Conservation (phyloP, 2,888 invertebrate genomes). For the Pyrochroa serraticornis region DNA sequence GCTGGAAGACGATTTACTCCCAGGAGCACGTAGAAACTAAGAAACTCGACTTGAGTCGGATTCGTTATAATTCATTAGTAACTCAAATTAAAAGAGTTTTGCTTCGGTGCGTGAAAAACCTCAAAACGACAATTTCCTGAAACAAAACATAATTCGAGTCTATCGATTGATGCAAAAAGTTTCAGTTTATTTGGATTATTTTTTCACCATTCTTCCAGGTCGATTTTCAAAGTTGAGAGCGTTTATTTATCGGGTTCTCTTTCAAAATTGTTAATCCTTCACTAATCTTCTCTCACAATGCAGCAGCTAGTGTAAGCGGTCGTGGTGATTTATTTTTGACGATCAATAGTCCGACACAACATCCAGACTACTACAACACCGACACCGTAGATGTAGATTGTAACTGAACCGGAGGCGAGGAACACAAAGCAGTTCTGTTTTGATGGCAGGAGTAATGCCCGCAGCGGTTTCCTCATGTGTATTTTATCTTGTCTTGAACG, state of each 20-base stretch:
- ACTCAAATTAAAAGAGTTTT: too few relatives aligned
- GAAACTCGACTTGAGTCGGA: too few relatives aligned
- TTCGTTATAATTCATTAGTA: too few relatives aligned
- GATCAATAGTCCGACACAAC: slow-evolving; percentile 22
- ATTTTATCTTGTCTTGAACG: slow-evolving; percentile 13
- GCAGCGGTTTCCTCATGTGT: slow-evolving; percentile 15
- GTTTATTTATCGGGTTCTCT: slow-evolving; percentile 14
- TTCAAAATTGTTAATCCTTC: slow-evolving; percentile 19
- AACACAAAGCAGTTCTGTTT: slow-evolving; percentile 19
- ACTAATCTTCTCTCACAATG: slow-evolving; percentile 17
- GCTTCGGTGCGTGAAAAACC: too few relatives aligned
- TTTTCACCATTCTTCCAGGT: too few relatives aligned
- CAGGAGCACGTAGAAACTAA: too few relatives aligned
- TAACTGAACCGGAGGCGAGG: slow-evolving; percentile 12
- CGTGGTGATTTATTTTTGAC: slow-evolving; percentile 20
- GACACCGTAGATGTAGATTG: slow-evolving; percentile 17
- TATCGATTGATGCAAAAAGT: too few relatives aligned
- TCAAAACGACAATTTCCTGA: too few relatives aligned
- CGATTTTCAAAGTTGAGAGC: background rate
- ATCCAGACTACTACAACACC: slow-evolving; percentile 14
- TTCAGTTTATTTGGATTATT: too few relatives aligned
- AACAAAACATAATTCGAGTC: too few relatives aligned
- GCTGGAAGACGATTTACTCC: too few relatives aligned
- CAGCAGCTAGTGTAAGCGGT: slow-evolving; percentile 6
- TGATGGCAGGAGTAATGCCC: slow-evolving; percentile 12